Evolutionary conservation across 2,888 invertebrate species (phyloP), one percentile per base, ranked within the genome.

Genomic region (Himalopsyche tibetana): DNA sequence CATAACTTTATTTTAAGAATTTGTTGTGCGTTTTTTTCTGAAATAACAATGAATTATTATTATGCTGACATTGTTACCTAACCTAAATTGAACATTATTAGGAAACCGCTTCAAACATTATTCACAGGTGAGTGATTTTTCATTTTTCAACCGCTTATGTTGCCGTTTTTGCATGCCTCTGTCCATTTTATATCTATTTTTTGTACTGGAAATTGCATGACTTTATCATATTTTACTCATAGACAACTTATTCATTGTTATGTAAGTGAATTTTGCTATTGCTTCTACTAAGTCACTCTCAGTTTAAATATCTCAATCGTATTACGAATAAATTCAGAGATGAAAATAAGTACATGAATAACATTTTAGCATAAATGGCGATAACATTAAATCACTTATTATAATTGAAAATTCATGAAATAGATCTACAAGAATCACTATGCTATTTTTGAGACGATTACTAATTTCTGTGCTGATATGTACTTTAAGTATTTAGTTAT

Each of bases 51-150:
- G 15, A 74, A 74, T 74, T 36, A 74, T 15, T 74, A 38, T 74
- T 15, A 36, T 12, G 3, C 28, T 74, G 36, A 74, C 36, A 63
- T 63, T 63, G 12, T 28, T 74, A 15, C 28, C 9, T 74, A 74
- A 74, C 15, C 9, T 38, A 36, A 28, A 74, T 36, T 74, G n/a
- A 63, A 63, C 19, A 28, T 19, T n/a, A 28, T 63, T 63, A 19
- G 28, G 63, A 63, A 19, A 63, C 63, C 3, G 63, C 63, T 63
- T 28, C 19, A 19, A 63, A 63, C 63, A 28, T 63, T 63, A 19
- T 74, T 74, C 74, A 74, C 74, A 74, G 74, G 74, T 74, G 74
- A 74, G 74, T 74, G 74, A 74, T 74, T 74, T 74, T 74, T 74
- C 19, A 74, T 74, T 74, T 51, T 74, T 36, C 74, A 38, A 36